Conservation (phyloP, 2,888 invertebrate genomes). For the Drosophila ezoana region DNA sequence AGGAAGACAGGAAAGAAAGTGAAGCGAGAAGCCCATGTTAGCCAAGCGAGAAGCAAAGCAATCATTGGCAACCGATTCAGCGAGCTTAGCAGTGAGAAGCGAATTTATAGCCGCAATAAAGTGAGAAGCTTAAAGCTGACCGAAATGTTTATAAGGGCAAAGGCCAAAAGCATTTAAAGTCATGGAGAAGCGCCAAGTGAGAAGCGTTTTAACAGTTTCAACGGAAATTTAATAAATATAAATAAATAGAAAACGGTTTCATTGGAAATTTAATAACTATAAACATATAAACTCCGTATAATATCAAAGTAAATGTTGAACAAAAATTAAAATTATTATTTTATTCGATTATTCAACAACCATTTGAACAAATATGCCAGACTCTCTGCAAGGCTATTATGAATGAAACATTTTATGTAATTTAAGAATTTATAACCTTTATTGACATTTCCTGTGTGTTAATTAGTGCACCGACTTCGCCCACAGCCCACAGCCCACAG, state of each 20-base stretch:
- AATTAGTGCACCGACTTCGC: slow-evolving; percentile 27
- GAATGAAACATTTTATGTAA: slow-evolving; percentile 3
- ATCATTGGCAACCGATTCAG: background rate
- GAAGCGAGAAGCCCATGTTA: background rate
- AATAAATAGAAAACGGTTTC: too few species aligned
- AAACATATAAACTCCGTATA: too few species aligned
- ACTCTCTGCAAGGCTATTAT: slow-evolving; percentile 8
- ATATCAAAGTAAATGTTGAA: too few species aligned
- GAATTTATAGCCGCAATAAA: background rate
- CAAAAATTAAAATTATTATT: background rate
- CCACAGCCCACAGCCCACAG: background rate
- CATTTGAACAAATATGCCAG: background rate
- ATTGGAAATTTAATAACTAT: too few species aligned
- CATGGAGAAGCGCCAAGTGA: too few species aligned
- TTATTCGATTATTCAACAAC: background rate
- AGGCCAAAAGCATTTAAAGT: too few species aligned
- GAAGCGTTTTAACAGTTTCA: too few species aligned
- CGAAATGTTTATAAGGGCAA: too few species aligned
- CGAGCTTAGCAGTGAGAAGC: background rate
- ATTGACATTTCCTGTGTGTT: slow-evolving; percentile 21
- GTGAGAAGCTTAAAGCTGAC: background rate
- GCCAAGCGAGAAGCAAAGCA: background rate
- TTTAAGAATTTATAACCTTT: slow-evolving; percentile 14
- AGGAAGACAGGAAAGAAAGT: too few species aligned
- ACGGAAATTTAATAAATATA: too few species aligned